Percentiles rank a stretch among this genome's conserved stretches.
These are phyloP conservation scores for Eupithecia subfuscata DNA, from an alignment of 2,888 invertebrate genomes.

Conservation along the genomic window DNA sequence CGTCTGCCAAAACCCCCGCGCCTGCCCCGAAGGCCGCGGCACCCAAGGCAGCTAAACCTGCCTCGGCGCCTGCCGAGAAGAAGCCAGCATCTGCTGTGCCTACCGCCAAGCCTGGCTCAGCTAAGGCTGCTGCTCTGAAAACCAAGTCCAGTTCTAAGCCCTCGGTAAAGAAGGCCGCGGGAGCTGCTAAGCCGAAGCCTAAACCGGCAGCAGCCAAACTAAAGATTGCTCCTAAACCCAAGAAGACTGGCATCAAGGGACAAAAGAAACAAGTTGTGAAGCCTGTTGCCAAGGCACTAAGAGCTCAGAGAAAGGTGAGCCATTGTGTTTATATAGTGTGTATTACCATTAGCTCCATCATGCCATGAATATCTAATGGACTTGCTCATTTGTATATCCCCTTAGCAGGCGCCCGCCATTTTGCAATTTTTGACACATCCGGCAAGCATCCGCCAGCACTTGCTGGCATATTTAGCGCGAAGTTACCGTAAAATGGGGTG, in stretches of 20 bases:
- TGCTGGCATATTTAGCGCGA: too few relatives aligned
- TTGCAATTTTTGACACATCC: too few relatives aligned
- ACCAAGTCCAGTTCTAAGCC: constrained; percentile 81
- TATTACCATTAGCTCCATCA: neutral
- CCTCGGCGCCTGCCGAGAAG: constrained; percentile 78
- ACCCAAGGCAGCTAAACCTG: constrained; percentile 76
- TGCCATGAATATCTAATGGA: neutral
- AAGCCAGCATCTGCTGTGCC: constrained; percentile 67
- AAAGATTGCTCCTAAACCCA: constrained; percentile 81
- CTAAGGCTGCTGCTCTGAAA: constrained; percentile 80
- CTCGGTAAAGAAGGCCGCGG: constrained; percentile 79
- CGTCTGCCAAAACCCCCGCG: constrained; percentile 72
- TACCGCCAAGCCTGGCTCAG: constrained; percentile 81
- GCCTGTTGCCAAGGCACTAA: constrained; percentile 90
- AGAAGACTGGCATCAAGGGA: constrained; percentile 83
- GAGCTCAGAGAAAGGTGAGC: constrained; percentile 92
- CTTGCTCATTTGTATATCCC: neutral
- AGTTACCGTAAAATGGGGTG: too few relatives aligned
- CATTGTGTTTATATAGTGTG: neutral
- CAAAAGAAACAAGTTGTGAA: constrained; percentile 79
- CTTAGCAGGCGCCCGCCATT: too few relatives aligned
- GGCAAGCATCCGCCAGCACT: too few relatives aligned
- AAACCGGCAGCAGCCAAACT: constrained; percentile 80
- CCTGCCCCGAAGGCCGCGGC: constrained; percentile 78
- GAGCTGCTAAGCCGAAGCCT: constrained; percentile 75